phyloP scores from a whole-genome alignment of 2,113 vertebrate species.

The Nannospalax galili region DNA sequence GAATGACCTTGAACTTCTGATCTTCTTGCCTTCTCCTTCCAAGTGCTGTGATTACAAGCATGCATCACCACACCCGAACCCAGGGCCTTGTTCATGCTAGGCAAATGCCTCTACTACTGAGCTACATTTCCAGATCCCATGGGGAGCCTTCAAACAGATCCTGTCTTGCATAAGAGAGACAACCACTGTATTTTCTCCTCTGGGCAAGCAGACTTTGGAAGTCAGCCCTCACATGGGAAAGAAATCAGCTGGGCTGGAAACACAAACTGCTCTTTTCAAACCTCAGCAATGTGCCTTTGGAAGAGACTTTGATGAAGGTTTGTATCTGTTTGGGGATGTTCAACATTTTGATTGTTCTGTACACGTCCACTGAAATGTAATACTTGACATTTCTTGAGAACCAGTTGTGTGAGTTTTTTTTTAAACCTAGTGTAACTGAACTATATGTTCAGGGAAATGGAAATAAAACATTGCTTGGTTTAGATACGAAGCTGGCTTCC shows the following conservation, averaged over 20 bases:
- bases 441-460: constrained; percentile 53
- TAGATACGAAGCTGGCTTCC: constrained; percentile 14
- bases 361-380: constrained; percentile 57
- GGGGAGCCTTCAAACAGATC: not conserved
- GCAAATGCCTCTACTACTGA: not conserved
- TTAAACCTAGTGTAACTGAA: constrained; percentile 57
- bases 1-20: not conserved
- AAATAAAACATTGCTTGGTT: constrained; percentile 62
- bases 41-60: not conserved
- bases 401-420: constrained; percentile 16
- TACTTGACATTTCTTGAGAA: constrained; percentile 77
- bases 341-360: constrained; percentile 61
- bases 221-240: not conserved
- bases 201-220: constrained; percentile 26
- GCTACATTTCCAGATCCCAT: not conserved
- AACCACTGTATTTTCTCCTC: not conserved
- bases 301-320: constrained; percentile 58
- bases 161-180: not conserved
- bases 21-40: not conserved
- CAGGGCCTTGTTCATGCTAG: not conserved
- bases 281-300: not conserved
- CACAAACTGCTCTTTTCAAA: constrained; percentile 61
- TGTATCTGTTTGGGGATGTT: constrained; percentile 50
- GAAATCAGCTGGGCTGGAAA: constrained; percentile 39
- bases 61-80: not conserved